A percentile compares a stretch with the other conserved stretches of the same genome.
These are phyloP conservation scores for Ardeotis arabs DNA, from an alignment of 2,113 vertebrate species.

Conservation along the genomic window DNA sequence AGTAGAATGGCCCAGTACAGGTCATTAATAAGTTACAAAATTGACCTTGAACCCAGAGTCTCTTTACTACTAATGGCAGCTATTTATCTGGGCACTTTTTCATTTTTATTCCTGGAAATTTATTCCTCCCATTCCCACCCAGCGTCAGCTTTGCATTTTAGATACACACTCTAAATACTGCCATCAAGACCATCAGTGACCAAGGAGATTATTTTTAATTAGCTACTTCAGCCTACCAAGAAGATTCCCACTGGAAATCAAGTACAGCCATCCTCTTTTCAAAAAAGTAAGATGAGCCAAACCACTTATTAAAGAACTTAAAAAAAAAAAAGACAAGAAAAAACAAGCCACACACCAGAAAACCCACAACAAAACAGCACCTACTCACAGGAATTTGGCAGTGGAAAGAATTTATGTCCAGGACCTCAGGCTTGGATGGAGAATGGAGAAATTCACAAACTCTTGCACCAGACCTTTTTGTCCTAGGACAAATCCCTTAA, in stretches of 20 bases:
- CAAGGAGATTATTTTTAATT: not conserved
- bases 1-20: fast-evolving
- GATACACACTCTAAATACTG: not conserved
- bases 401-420: not conserved
- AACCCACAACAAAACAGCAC: not conserved
- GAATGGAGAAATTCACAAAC: not conserved
- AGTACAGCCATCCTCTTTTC: not conserved
- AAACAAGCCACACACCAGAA: too few relatives aligned
- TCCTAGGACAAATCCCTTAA: not conserved
- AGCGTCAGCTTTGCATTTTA: not conserved
- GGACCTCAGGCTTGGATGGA: not conserved
- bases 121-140: not conserved
- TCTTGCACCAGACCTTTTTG: not conserved
- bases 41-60: not conserved
- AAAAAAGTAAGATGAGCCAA: not conserved
- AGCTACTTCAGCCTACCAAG: not conserved
- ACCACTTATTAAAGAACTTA: not conserved
- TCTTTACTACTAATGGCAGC: not conserved
- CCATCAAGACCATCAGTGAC: not conserved
- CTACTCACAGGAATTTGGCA: not conserved
- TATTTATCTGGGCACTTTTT: not conserved
- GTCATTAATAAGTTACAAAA: constrained; percentile 39
- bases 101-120: not conserved
- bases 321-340: too few relatives aligned
- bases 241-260: not conserved